Conservation (phyloP, 2,113 vertebrate genomes). For the Elanus axillaris region DNA sequence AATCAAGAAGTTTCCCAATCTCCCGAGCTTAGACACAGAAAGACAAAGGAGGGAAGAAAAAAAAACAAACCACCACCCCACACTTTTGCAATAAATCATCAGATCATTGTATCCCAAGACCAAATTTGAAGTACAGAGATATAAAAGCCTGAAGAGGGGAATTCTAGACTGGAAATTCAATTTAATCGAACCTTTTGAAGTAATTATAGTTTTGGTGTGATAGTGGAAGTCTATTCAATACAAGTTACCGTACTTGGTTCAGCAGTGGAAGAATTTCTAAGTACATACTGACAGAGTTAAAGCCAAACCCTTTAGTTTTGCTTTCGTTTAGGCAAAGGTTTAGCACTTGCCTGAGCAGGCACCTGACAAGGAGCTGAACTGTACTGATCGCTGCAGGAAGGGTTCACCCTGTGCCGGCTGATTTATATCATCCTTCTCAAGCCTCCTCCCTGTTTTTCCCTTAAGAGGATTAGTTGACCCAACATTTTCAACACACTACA, state of each 20-base stretch:
- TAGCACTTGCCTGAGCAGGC: background rate
- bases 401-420: background rate
- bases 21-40: background rate
- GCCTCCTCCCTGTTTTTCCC: background rate
- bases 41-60: background rate
- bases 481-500: background rate
- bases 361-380: accelerated
- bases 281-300: background rate
- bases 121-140: background rate
- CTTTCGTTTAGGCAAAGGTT: background rate
- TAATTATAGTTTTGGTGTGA: background rate
- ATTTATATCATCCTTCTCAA: background rate
- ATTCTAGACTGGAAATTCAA: background rate
- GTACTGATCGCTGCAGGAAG: background rate
- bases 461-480: background rate
- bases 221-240: background rate
- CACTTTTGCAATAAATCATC: background rate
- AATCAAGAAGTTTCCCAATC: background rate
- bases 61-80: background rate
- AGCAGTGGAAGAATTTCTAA: background rate
- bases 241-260: background rate
- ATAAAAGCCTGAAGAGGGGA: background rate
- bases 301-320: background rate
- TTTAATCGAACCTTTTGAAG: background rate
- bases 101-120: background rate